Percentiles rank a stretch among this genome's conserved stretches.
These are phyloP conservation scores for Etheostoma perlongum DNA, from an alignment of 2,797 vertebrate species.

Conservation along the genomic window DNA sequence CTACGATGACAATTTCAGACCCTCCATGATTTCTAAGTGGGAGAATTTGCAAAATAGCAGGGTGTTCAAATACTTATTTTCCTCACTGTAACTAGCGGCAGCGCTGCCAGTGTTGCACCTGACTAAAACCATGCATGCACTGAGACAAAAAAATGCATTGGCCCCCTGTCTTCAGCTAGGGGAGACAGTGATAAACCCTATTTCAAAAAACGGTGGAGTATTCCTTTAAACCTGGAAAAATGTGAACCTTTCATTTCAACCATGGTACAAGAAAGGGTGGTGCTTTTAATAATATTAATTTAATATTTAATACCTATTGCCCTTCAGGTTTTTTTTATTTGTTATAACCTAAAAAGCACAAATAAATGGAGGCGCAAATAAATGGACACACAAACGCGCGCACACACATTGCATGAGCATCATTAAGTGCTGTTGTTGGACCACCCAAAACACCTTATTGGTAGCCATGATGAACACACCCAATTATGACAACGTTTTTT, in stretches of 20 bases:
- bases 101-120: too few relatives aligned
- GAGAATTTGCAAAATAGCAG: too few relatives aligned
- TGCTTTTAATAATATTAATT: neutral
- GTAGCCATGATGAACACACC: constrained; percentile 79
- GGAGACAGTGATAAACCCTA: too few relatives aligned
- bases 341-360: constrained; percentile 1
- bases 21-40: too few relatives aligned
- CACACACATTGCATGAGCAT: constrained; percentile 34
- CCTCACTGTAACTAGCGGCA: too few relatives aligned
- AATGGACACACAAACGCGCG: neutral
- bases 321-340: neutral
- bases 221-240: neutral
- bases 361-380: neutral
- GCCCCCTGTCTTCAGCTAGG: too few relatives aligned
- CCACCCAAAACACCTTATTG: constrained; percentile 58
- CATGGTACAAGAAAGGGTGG: neutral
- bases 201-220: too few relatives aligned
- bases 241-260: neutral
- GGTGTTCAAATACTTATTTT: too few relatives aligned
- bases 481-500: constrained; percentile 49
- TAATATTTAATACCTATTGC: too few relatives aligned
- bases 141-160: too few relatives aligned
- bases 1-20: too few relatives aligned
- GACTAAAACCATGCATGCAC: too few relatives aligned
- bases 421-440: constrained; percentile 35